Evolutionary conservation across 1,140 invertebrate genomes (phyloP).

Genomic region (Mamestra configurata): DNA sequence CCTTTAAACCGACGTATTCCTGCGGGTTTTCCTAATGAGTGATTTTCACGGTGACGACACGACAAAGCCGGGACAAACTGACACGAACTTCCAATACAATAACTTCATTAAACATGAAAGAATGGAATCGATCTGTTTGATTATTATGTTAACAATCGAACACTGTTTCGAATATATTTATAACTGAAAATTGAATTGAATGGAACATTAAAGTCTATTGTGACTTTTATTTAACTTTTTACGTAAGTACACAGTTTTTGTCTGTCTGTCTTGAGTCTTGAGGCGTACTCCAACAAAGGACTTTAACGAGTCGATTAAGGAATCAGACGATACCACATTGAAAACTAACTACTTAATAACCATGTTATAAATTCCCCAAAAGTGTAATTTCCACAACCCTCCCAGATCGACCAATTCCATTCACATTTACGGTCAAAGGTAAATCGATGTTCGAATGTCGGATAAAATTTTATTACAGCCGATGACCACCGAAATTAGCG

Average conservation of each 20-base stretch:
- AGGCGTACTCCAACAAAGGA: too few species aligned
- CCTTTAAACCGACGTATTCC: conserved; percentile 73
- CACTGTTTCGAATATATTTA: not conserved
- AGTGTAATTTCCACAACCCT: not conserved
- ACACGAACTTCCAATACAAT: conserved; percentile 77
- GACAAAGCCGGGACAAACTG: conserved; percentile 61
- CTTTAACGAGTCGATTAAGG: too few species aligned
- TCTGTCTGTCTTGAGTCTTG: too few species aligned
- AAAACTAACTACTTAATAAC: too few species aligned
- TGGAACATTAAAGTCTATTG: too few species aligned
- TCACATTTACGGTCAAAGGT: conserved; percentile 58
- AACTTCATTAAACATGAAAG: conserved; percentile 58
- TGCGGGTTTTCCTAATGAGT: conserved; percentile 77
- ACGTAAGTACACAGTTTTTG: too few species aligned
- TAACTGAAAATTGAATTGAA: too few species aligned
- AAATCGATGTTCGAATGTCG: conserved; percentile 72
- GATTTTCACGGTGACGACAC: conserved; percentile 68
- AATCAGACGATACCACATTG: too few species aligned
- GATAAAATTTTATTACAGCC: conserved; percentile 85
- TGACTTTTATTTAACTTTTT: too few species aligned
- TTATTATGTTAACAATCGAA: not conserved
- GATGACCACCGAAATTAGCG: conserved; percentile 80
- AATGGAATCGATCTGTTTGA: conserved; percentile 15
- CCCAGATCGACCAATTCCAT: not conserved
- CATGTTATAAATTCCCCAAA: not conserved